These are phyloP conservation scores for Neopelma chrysocephalum DNA, from an alignment of 2,797 vertebrate genomes.

Conservation along the genomic window DNA sequence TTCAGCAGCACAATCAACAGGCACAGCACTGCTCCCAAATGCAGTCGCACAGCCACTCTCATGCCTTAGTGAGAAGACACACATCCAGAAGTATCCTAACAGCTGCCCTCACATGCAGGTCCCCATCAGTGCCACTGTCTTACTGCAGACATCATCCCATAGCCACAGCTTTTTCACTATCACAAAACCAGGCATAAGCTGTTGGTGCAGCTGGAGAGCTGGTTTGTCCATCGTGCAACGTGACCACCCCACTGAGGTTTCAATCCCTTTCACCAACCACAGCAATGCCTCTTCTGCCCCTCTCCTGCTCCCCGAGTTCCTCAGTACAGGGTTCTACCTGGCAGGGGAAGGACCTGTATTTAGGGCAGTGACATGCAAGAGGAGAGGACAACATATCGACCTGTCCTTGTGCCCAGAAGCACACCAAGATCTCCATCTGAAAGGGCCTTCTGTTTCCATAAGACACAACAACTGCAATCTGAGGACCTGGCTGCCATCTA, in stretches of 20 bases:
- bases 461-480: background rate
- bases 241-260: background rate
- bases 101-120: background rate
- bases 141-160: background rate
- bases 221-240: rapidly evolving
- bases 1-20: rapidly evolving
- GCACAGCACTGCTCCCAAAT: background rate
- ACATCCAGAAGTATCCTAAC: background rate
- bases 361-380: background rate
- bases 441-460: background rate
- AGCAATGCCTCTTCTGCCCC: background rate
- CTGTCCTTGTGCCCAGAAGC: background rate
- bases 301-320: background rate
- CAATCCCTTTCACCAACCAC: background rate
- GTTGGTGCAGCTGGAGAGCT: background rate
- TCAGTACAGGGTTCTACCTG: background rate
- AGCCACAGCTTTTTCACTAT: background rate
- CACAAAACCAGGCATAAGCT: background rate
- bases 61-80: background rate
- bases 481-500: background rate
- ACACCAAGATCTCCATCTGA: background rate
- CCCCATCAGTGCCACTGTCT: background rate
- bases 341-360: background rate
- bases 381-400: background rate
- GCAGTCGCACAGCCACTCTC: background rate